Percentiles rank a stretch among this genome's conserved stretches.
phyloP scores from a whole-genome alignment of 2,797 vertebrate species.

The Luscinia luscinia region DNA sequence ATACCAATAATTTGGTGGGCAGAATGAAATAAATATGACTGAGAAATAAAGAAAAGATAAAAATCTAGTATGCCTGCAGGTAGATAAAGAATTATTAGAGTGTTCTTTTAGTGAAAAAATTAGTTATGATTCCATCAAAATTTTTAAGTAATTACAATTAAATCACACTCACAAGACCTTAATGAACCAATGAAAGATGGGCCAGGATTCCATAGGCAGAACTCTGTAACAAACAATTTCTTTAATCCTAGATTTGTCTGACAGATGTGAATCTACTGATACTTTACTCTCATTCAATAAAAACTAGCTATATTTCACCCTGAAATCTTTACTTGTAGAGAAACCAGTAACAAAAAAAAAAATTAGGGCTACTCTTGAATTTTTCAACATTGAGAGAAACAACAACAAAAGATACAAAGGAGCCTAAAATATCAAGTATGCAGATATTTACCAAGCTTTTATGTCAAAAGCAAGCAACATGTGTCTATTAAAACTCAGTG shows the following conservation, averaged over 20 bases:
- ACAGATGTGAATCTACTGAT: background rate
- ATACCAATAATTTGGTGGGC: background rate
- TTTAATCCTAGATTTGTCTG: background rate
- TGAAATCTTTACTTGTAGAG: background rate
- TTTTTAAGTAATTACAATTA: background rate
- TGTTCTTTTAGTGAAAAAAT: background rate
- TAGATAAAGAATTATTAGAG: background rate
- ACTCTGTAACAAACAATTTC: background rate
- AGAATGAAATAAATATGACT: background rate
- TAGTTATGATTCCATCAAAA: background rate
- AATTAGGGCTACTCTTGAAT: background rate
- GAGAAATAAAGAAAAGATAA: background rate
- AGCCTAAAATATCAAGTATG: fast-evolving
- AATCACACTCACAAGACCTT: background rate
- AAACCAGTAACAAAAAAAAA: background rate
- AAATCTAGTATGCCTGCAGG: background rate
- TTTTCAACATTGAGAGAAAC: background rate
- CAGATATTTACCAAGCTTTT: background rate
- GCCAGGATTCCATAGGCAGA: background rate
- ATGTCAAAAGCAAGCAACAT: background rate
- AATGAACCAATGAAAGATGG: background rate
- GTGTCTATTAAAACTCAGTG: background rate
- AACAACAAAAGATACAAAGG: background rate
- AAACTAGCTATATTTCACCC: background rate
- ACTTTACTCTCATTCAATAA: background rate